Base-by-base conservation (phyloP, 1,140 invertebrate species). In the Platyscapa corneri region DNA sequence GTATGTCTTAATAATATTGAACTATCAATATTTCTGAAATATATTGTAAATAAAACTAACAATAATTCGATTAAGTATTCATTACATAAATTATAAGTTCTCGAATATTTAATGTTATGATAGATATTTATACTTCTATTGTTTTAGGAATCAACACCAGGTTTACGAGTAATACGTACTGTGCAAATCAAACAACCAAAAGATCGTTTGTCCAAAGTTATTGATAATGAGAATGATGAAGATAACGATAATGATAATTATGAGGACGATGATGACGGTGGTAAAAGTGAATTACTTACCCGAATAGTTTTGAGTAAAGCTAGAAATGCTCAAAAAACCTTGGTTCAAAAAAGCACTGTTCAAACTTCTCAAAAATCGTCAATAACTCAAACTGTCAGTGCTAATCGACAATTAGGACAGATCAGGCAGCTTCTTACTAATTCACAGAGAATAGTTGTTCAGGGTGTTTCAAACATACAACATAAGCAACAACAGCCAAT, bases 91-190 rank as follows among this genome's bases (percentile, higher is more conserved):
- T n/a, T n/a, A n/a, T n/a, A n/a, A n/a, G n/a, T n/a, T 14, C 49
- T 53, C 18, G 16, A 2, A 53, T 53, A 10, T 53, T 53, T 23
- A 60, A 60, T 72, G 3, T 74, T 37, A 16, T 56, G 30, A 37
- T 34, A 72, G 56, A 81, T 60, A 64, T 27, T 32, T 74, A 14
- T 32, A 18, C 10, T 20, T 56, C 32, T 56, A 84, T 64, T 89
- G 53, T 89, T 88, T 42, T 76, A 87, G 79, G 90, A 91, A 39
- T 91, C 89, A 86, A 42, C 83, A 80, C 12, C 88, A 34, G 80
- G 84, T 49, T 79, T 88, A 32, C 89, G 92, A 72, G 91, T 92
- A 70, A 87, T 93, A 5, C 87, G 92, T 39, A 89, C 91, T 12
- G 87, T 92, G 77, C 91, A 89, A 76, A 86, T 88, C 23, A 82